Evolutionary conservation across 2,888 invertebrate genomes (phyloP), one percentile per base, ranked within the genome.

Genomic region (Heliconius erato): DNA sequence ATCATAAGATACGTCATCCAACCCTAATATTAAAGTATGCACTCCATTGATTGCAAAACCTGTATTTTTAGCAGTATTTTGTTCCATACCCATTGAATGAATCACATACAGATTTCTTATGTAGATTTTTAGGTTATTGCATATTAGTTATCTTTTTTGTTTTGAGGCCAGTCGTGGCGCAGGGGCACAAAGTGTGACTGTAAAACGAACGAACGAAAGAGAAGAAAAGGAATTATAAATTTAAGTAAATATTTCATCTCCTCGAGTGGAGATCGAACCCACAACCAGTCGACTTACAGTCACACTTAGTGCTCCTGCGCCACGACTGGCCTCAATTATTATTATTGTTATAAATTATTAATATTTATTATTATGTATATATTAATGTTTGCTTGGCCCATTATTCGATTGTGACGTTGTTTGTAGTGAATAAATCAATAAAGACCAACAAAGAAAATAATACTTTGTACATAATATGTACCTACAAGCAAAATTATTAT

Each of bases 11-110:
- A 44, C 72, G 26, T 72, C 44, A 26, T 72, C 26, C 28, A 19
- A 72, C 44, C 72, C 26, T 19, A 35, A 76, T 19, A 40, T 35
- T 26, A 63, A 40, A 26, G 16, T 11, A 63, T 63, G 40, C 40
- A 16, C 9, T 63, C 59, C 76, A n/a, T 26, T 16, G 72, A 26
- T 44, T 76, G 63, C 35, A 23, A 35, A n/a, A 76, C 76, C 76
- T 76, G 76, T 40, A 76, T 76, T 63, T 63, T 76, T 63, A 49
- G 44, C 72, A 40, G 71, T 14, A 44, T 59, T 76, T 40, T n/a
- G 40, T 59, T 2, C 23, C 32, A 54, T 74, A 54, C 74, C n/a
- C n/a, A 14, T 23, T 59, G 74, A 35, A 63, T 76, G 76, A 76
- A 40, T 76, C 76, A 76, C 76, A 63, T 35, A 12, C 23, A 35